A percentile compares a stretch with the other conserved stretches of the same genome.
Evolutionary conservation across 2,113 vertebrate species (phyloP).

Genomic region (Himantopus leucocephalus): DNA sequence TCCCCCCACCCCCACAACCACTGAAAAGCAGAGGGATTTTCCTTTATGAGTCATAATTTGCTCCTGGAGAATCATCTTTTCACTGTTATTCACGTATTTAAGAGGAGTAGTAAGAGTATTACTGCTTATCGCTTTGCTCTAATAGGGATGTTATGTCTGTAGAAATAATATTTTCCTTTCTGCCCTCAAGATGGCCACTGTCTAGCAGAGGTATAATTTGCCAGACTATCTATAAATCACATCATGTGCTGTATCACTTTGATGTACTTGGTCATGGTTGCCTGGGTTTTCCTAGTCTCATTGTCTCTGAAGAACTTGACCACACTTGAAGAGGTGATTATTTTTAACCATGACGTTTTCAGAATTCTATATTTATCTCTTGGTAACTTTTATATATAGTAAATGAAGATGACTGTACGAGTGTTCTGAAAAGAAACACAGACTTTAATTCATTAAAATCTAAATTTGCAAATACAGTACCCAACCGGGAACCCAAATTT

Average conservation of each 20-base stretch:
- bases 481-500: background rate
- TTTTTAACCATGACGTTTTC: slow-evolving; percentile 29
- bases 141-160: background rate
- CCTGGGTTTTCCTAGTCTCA: slow-evolving; percentile 18
- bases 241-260: background rate
- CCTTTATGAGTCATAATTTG: background rate
- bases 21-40: background rate
- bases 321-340: background rate
- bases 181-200: background rate
- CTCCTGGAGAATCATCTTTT: background rate
- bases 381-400: background rate
- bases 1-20: rapidly evolving
- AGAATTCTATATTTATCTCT: slow-evolving; percentile 17
- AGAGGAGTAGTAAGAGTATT: background rate
- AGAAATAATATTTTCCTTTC: background rate
- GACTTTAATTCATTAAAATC: slow-evolving; percentile 39
- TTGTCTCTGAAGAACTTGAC: slow-evolving; percentile 14
- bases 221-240: background rate
- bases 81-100: background rate
- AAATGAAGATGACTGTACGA: slow-evolving; percentile 12
- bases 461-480: background rate
- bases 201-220: background rate
- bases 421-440: background rate
- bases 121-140: background rate
- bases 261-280: slow-evolving; percentile 15